Base-by-base conservation (phyloP, 2,113 vertebrate genomes). In the Ondatra zibethicus region DNA sequence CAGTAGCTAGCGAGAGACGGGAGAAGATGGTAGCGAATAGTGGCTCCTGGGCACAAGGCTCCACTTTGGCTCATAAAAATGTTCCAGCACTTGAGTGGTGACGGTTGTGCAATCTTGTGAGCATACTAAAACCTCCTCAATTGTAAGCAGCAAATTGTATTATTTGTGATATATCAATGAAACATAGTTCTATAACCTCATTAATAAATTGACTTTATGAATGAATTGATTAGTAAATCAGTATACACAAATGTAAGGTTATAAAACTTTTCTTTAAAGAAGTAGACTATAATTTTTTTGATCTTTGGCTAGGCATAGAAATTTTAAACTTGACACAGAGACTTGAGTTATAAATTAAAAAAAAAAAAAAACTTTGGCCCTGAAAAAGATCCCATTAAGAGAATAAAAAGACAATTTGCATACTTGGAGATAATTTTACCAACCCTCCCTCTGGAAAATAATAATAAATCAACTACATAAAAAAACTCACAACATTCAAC, bases 1-100 rank as follows among this genome's bases (percentile, higher is more conserved):
- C 47, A 47, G 2, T 42, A 19, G 16, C 45, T 55, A 10, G 33
- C 68, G 89, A n/a, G 10, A 52, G 27, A 10, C 65, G 12, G 21
- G 5, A 21, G 5, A 68, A 7, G 16, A 36, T 2, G 3, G 5
- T 27, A 9, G 19, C 4, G 23, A 36, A 25, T 8, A 0, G 39
- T 16, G 21, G 45, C 9, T 17, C 16, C 21, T 3, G 17, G 21
- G 29, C 14, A 33, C 29, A 33, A 21, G 29, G 31, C 29, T 68
- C 42, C 5, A 50, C 45, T 68, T 50, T 50, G 84, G 29, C 45
- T 27, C 65, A 52, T 17, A 31, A 78, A 50, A 58, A 58, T 58
- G 23, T 78, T 73, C n/a, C 42, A 19, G 7, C 55, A 73, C 14
- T 78, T 9, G 58, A 58, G 36, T 39, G 8, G 55, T 16, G 36